phyloP scores from a whole-genome alignment of 92 coral and sea anemone genomes.

The Paragorgia papillata region DNA sequence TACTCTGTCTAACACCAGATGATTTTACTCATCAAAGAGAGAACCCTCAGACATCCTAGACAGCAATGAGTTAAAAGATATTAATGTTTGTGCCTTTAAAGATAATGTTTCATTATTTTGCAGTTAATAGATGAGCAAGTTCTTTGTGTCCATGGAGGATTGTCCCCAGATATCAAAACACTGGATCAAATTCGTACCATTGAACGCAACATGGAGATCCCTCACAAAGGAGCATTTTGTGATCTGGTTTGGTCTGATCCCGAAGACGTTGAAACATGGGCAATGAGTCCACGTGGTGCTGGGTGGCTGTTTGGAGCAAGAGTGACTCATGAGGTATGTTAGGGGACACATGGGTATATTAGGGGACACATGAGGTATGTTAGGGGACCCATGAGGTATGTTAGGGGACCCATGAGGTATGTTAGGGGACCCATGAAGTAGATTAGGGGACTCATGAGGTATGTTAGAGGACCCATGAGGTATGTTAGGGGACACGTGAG shows the following conservation, averaged over 20 bases:
- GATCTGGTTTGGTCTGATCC: slow-evolving; percentile 99
- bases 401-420: too few relatives aligned
- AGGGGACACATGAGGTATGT: not conserved
- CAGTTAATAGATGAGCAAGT: slow-evolving; percentile 95
- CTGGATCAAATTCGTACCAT: slow-evolving; percentile 96
- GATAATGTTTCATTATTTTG: too few relatives aligned
- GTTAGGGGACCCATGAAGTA: too few relatives aligned
- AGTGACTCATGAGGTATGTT: slow-evolving; percentile 84
- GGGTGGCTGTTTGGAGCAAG: slow-evolving; percentile 99
- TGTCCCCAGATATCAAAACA: slow-evolving; percentile 94
- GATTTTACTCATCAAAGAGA: too few relatives aligned
- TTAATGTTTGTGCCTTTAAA: too few relatives aligned
- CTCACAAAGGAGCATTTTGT: slow-evolving; percentile 99
- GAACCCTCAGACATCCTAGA: too few relatives aligned
- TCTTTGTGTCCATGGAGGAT: slow-evolving; percentile 97
- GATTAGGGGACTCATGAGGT: too few relatives aligned
- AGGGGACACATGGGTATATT: slow-evolving; percentile 1
- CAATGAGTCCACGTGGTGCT: slow-evolving; percentile 98
- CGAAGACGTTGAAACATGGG: slow-evolving; percentile 99
- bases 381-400: too few relatives aligned
- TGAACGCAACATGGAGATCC: slow-evolving; percentile 99
- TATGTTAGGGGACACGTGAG: too few relatives aligned
- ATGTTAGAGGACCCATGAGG: too few relatives aligned
- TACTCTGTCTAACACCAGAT: too few relatives aligned
- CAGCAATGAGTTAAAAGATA: too few relatives aligned